Evolutionary conservation across 1,140 invertebrate species (phyloP).

Genomic region (Berghia stephanieae): DNA sequence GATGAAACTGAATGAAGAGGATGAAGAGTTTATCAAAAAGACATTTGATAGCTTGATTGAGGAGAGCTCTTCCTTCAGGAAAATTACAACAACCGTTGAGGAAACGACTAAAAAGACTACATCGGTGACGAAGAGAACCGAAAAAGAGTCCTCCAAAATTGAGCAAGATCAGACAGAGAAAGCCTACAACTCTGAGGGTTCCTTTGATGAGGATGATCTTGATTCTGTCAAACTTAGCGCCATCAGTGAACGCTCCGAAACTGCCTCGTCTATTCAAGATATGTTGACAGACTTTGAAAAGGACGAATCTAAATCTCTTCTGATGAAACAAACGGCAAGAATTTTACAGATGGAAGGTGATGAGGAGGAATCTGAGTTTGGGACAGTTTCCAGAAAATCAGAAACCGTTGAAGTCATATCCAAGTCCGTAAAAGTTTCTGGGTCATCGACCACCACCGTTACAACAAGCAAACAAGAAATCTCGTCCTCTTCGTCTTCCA

Average conservation of each 20-base stretch:
- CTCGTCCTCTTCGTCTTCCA: no score
- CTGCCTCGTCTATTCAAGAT: background rate
- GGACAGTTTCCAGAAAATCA: background rate
- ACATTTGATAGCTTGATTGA: background rate
- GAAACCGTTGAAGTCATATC: no score
- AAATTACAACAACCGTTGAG: background rate
- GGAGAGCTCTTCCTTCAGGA: background rate
- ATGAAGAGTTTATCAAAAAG: background rate
- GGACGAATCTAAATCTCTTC: background rate
- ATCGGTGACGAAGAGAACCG: background rate
- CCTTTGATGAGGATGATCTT: conserved; percentile 4
- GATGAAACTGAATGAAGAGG: background rate
- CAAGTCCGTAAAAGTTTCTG: no score
- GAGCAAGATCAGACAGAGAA: conserved; percentile 5
- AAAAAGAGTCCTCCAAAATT: conserved; percentile 27
- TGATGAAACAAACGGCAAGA: conserved; percentile 19
- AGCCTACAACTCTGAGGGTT: conserved; percentile 16
- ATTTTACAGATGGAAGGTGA: conserved; percentile 1
- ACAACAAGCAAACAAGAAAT: no score
- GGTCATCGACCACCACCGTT: no score
- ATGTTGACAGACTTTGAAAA: background rate
- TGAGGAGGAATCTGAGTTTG: background rate
- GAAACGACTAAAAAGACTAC: background rate
- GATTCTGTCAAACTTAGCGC: conserved; percentile 12
- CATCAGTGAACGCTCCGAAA: conserved; percentile 19